Percentiles rank a stretch among this genome's conserved stretches.
phyloP scores from a whole-genome alignment of 2,888 invertebrate species.

The Orgyia antiqua region DNA sequence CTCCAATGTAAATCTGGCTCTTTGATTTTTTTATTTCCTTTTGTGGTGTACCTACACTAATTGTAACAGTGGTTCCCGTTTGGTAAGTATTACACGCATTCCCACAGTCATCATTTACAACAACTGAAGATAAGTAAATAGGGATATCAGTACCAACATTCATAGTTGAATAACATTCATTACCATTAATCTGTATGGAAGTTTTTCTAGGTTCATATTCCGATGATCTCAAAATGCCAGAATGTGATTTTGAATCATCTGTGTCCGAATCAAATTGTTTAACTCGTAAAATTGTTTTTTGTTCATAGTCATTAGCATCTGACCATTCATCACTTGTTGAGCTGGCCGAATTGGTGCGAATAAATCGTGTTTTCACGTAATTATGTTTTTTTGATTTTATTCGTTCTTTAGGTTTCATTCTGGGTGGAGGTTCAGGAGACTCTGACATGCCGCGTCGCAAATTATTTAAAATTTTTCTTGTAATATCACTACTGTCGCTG shows the following conservation, averaged over 20 bases:
- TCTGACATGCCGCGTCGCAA: slow-evolving; percentile 62
- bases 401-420: slow-evolving; percentile 57
- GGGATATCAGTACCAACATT: slow-evolving; percentile 84
- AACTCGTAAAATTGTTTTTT: slow-evolving; percentile 61
- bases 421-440: slow-evolving; percentile 71
- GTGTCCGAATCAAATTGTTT: slow-evolving; percentile 75
- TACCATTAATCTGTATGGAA: slow-evolving; percentile 85
- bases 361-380: slow-evolving; percentile 71
- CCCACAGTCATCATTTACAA: slow-evolving; percentile 79
- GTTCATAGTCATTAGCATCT: slow-evolving; percentile 66
- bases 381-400: slow-evolving; percentile 65
- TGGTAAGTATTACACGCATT: slow-evolving; percentile 67
- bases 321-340: slow-evolving; percentile 75
- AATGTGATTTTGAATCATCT: slow-evolving; percentile 38
- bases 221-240: slow-evolving; percentile 35
- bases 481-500: slow-evolving; percentile 67
- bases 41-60: slow-evolving; percentile 77
- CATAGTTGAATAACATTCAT: slow-evolving; percentile 86
- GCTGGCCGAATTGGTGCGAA: slow-evolving; percentile 64
- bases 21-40: slow-evolving; percentile 62
- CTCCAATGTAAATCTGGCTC: slow-evolving; percentile 73
- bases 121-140: slow-evolving; percentile 85
- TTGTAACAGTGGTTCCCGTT: slow-evolving; percentile 79
- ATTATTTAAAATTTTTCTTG: slow-evolving; percentile 56
- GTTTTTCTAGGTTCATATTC: slow-evolving; percentile 77